These are phyloP conservation scores for Nematopogon swammerdamellus DNA, from an alignment of 2,888 invertebrate species.

Conservation along the genomic window DNA sequence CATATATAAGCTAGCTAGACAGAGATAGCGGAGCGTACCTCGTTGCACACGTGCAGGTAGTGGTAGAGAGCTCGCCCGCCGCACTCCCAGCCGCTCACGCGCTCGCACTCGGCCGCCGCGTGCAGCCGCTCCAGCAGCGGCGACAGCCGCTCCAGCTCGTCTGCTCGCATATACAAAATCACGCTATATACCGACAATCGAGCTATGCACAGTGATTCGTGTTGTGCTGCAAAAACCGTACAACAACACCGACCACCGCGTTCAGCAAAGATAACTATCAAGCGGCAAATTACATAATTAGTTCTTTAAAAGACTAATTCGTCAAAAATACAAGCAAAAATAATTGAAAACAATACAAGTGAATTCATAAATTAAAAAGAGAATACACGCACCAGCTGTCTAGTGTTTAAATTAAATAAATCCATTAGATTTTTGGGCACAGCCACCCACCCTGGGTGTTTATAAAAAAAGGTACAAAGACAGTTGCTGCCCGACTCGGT, in stretches of 20 bases:
- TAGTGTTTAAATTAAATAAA: too few species aligned
- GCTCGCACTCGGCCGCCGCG: conserved; percentile 42
- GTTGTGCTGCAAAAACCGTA: not conserved
- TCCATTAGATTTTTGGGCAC: too few species aligned
- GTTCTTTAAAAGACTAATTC: too few species aligned
- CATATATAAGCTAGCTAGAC: not conserved
- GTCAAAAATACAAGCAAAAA: too few species aligned
- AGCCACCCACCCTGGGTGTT: too few species aligned
- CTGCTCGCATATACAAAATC: conserved; percentile 32
- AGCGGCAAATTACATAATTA: too few species aligned
- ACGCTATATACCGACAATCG: not conserved
- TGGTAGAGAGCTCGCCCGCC: conserved; percentile 72
- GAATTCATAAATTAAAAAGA: too few species aligned
- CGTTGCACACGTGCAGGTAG: conserved; percentile 65
- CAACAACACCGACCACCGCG: not conserved
- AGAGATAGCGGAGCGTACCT: conserved; percentile 33
- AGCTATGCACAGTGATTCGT: not conserved
- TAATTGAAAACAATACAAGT: too few species aligned
- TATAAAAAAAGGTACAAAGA: too few species aligned
- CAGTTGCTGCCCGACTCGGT: too few species aligned
- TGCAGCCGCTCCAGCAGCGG: conserved; percentile 59
- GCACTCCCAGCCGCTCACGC: conserved; percentile 67
- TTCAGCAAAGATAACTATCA: too few species aligned
- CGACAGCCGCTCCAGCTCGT: conserved; percentile 64
- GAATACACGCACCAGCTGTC: too few species aligned